Evolutionary conservation across 1,140 invertebrate genomes (phyloP).

Genomic region (Hirudo medicinalis): DNA sequence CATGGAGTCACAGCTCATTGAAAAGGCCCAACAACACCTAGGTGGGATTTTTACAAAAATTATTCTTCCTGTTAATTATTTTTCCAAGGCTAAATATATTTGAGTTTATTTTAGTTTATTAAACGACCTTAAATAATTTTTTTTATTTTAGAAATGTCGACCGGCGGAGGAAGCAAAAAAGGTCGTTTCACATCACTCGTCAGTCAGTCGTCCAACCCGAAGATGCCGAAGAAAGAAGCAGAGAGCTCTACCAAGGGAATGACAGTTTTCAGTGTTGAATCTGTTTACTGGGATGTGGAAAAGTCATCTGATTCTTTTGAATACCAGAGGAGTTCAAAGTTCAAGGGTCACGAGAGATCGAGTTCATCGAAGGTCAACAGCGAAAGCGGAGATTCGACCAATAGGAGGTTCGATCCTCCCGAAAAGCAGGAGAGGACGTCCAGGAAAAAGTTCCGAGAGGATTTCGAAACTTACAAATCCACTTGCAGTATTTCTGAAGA

Average conservation of each 20-base stretch:
- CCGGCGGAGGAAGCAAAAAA: too few relatives aligned
- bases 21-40: constrained; percentile 25
- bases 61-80: neutral
- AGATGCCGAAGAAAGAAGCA: neutral
- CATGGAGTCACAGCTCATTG: constrained; percentile 21
- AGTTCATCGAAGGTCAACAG: too few relatives aligned
- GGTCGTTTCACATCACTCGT: too few relatives aligned
- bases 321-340: too few relatives aligned
- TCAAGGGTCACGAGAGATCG: too few relatives aligned
- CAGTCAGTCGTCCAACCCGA: too few relatives aligned
- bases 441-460: constrained; percentile 3
- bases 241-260: neutral
- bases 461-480: neutral
- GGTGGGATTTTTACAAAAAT: neutral
- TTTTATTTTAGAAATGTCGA: neutral
- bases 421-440: neutral
- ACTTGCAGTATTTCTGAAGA: too few relatives aligned
- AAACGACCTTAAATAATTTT: neutral
- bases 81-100: neutral
- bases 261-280: constrained; percentile 6
- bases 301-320: neutral
- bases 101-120: constrained; percentile 1
- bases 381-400: neutral
- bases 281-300: neutral
- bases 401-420: neutral